These are phyloP conservation scores for Branchipolynoe longqiensis DNA, from an alignment of 2,888 invertebrate species.

Conservation along the genomic window DNA sequence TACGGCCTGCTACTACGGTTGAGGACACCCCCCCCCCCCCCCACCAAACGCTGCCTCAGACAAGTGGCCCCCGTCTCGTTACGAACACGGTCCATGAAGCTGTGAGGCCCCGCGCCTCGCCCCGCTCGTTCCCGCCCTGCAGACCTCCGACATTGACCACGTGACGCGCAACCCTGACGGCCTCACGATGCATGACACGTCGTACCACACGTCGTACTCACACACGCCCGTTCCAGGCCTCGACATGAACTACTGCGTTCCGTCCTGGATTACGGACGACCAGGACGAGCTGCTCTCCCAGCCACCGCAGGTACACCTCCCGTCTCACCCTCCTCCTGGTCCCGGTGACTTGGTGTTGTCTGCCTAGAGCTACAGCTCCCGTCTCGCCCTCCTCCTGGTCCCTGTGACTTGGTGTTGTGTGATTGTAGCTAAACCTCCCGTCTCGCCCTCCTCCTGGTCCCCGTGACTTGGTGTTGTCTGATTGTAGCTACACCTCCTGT, in stretches of 20 bases:
- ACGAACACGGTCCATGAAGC: too few species aligned
- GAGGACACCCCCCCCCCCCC: too few species aligned
- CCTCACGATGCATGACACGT: conserved; percentile 18
- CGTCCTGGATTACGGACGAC: conserved; percentile 41
- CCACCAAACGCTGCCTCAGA: too few species aligned
- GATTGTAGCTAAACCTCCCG: not conserved
- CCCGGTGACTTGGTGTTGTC: not conserved
- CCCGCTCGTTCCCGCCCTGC: too few species aligned
- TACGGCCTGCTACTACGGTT: too few species aligned
- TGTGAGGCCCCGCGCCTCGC: too few species aligned
- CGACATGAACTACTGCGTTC: conserved; percentile 27
- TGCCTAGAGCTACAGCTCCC: not conserved
- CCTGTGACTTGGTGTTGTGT: not conserved
- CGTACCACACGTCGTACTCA: conserved; percentile 1
- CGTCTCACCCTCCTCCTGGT: not conserved
- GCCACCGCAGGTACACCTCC: conserved; percentile 8
- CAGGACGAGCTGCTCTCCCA: conserved; percentile 1
- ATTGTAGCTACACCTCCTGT: not conserved
- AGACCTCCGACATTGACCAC: too few species aligned
- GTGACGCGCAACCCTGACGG: too few species aligned
- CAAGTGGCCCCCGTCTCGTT: too few species aligned
- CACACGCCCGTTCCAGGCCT: not conserved
- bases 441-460: not conserved
- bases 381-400: not conserved
- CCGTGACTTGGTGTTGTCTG: not conserved